Base-by-base conservation (phyloP, 2,888 invertebrate genomes). In the Heteromyza rotundicornis region DNA sequence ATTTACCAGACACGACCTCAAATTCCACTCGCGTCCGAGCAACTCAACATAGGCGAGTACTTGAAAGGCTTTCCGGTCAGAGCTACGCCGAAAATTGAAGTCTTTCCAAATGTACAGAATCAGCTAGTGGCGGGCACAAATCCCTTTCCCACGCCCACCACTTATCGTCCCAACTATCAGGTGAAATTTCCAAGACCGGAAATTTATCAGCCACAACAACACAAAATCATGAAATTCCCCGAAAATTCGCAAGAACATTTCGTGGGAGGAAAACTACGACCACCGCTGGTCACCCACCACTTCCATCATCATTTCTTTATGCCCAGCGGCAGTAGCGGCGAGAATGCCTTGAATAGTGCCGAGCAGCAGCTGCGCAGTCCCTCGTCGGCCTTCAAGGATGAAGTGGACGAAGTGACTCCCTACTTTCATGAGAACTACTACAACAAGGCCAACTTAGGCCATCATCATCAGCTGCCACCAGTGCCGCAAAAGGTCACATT, bases 251-350 rank as follows among this genome's bases (percentile, higher is more conserved):
- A 5, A 7, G 40, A 40, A n/a, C 10, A 40, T 40, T 14, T n/a
- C 8, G 14, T 3, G n/a, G 36, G 59, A 2, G 27, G 57, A 1
- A 60, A 62, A 17, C 20, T 63, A 61, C 49, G 52, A 59, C 8
- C 60, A 55, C 67, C 71, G 7, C 23, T 71, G 32, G 72, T 81
- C 0, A 78, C 80, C 1, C 83, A 82, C 65, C 84, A 84, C 57
- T 78, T 80, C 35, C 83, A 84, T 67, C 84, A 84, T 68, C 84
- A 84, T 64, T 84, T 80, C 64, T 84, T 82, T 66, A 77, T 82
- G 73, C 69, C 78, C 70, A 19, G 32, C 22, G n/a, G 12, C 35
- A 36, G 36, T 40, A 36, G 20, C 22, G 40, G 2, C 16, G 40
- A 40, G n/a, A 40, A 23, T 23, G 12, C 12, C 53, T 16, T 27